Base-by-base conservation (phyloP, 2,113 vertebrate genomes). In the Guaruba guarouba region DNA sequence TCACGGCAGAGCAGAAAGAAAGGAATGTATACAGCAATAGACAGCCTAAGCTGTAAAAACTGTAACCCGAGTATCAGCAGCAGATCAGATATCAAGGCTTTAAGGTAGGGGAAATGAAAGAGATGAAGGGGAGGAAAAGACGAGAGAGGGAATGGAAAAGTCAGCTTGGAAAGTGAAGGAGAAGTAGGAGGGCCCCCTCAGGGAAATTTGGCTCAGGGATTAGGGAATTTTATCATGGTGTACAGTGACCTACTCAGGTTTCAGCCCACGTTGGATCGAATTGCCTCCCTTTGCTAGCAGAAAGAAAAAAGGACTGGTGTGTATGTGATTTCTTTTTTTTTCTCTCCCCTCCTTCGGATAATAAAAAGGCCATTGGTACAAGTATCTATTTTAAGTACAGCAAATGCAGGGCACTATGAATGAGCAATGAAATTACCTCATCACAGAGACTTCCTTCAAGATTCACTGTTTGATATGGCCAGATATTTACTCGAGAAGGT, bases 11-110 rank as follows among this genome's bases (percentile, higher is more conserved):
- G 98, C 98, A 98, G 98, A 98, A 99, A 99, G 98, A 99, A 99
- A 99, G 99, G 99, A 99, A 99, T 99, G 99, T 99, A 99, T 99
- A 99, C 98, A 99, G 99, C 98, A 98, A 98, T 98, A 98, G 98
- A 97, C 98, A 98, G 99, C 98, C 99, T 99, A 98, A 99, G 99
- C 99, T 99, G 99, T 99, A 99, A 99, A 99, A 99, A 99, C 98
- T 98, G 99, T 98, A 99, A 99, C 98, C 97, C 90, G 99, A 99
- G 99, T 96, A 97, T 98, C 97, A 97, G 97, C 93, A 90, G 97
- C 96, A 97, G 99, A 99, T 99, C 99, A 95, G 98, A 99, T 99
- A 99, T 99, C 99, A 99, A 99, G 99, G 98, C 99, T 99, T 98
- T 98, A 99, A 99, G 98, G 98, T 98, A 98, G 98, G 98, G 98